Percentiles rank a stretch among this genome's conserved stretches.
These are phyloP conservation scores for Eledona agricola DNA, from an alignment of 2,888 invertebrate species.

Conservation along the genomic window DNA sequence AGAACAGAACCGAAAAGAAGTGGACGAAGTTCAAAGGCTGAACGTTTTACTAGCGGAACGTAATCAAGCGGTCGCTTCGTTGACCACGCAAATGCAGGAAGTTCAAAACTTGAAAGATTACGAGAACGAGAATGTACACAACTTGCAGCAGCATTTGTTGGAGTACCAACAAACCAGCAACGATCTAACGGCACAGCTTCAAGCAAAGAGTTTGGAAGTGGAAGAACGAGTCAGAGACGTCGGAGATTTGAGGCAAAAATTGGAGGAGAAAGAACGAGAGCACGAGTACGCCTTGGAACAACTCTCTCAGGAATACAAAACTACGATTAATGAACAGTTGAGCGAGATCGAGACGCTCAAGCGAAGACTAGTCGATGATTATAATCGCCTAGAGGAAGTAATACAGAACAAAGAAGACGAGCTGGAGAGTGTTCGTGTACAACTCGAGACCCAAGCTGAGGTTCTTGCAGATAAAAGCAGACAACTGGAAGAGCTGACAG, in stretches of 20 bases:
- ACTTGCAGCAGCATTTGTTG: constrained; percentile 45
- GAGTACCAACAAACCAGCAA: constrained; percentile 44
- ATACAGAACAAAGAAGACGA: constrained; percentile 52
- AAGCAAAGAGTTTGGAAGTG: constrained; percentile 4
- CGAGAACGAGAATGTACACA: constrained; percentile 48
- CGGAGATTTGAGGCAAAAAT: constrained; percentile 38
- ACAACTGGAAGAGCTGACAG: constrained; percentile 25
- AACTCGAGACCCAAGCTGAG: constrained; percentile 42
- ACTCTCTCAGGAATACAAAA: constrained; percentile 40
- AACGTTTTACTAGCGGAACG: constrained; percentile 39
- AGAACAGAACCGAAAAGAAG: neutral
- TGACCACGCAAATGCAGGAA: constrained; percentile 44
- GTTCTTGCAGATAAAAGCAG: constrained; percentile 17
- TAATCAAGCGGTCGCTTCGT: constrained; percentile 37
- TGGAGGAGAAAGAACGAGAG: constrained; percentile 48
- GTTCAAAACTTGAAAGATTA: constrained; percentile 42
- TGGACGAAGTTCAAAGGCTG: constrained; percentile 29
- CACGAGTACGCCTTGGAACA: constrained; percentile 41
- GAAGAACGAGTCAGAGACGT: constrained; percentile 46
- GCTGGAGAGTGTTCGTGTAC: constrained; percentile 47
- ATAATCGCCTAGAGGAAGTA: constrained; percentile 51
- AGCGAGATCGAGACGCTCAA: constrained; percentile 47
- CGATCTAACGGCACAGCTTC: constrained; percentile 38
- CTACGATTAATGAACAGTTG: constrained; percentile 39
- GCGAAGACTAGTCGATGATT: constrained; percentile 42